A percentile compares a stretch with the other conserved stretches of the same genome.
Evolutionary conservation across 2,113 vertebrate genomes (phyloP).

Genomic region (Mesitornis unicolor): DNA sequence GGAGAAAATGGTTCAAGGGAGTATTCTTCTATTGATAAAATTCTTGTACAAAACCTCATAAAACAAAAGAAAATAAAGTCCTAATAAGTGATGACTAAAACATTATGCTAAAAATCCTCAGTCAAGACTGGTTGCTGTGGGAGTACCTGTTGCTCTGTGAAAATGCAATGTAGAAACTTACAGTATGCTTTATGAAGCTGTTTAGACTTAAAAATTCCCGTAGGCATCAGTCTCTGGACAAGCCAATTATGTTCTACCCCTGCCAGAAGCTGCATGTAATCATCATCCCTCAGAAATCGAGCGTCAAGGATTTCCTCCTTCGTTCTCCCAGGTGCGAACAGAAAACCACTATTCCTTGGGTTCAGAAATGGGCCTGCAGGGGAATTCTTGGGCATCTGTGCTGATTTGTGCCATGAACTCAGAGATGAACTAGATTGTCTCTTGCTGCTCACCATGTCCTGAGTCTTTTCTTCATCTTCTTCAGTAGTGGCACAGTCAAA

Average conservation of each 20-base stretch:
- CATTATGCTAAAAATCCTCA: background rate
- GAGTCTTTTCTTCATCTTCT: conserved; percentile 1
- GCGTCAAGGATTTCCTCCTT: conserved; percentile 40
- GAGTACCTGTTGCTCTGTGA: background rate
- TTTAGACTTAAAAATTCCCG: conserved; percentile 75
- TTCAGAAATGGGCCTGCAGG: background rate
- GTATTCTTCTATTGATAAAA: background rate
- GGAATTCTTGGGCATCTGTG: background rate
- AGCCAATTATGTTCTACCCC: conserved; percentile 86
- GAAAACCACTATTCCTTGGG: conserved; percentile 27
- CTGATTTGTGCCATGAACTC: background rate
- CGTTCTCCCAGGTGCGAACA: background rate
- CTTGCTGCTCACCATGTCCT: background rate
- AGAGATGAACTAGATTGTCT: conserved; percentile 32
- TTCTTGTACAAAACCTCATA: background rate
- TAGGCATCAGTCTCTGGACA: conserved; percentile 73
- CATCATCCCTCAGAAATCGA: conserved; percentile 74
- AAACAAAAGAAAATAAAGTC: background rate
- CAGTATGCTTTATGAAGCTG: conserved; percentile 71
- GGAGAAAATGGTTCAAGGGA: background rate
- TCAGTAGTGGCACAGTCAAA: conserved; percentile 65
- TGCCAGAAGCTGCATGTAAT: conserved; percentile 82
- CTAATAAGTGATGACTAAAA: background rate
- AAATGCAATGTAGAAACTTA: too few species aligned
- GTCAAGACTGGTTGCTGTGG: background rate